Percentiles rank a stretch among this genome's conserved stretches.
Conservation (phyloP, 2,888 invertebrate species). For the Cryptocephalus primarius region DNA sequence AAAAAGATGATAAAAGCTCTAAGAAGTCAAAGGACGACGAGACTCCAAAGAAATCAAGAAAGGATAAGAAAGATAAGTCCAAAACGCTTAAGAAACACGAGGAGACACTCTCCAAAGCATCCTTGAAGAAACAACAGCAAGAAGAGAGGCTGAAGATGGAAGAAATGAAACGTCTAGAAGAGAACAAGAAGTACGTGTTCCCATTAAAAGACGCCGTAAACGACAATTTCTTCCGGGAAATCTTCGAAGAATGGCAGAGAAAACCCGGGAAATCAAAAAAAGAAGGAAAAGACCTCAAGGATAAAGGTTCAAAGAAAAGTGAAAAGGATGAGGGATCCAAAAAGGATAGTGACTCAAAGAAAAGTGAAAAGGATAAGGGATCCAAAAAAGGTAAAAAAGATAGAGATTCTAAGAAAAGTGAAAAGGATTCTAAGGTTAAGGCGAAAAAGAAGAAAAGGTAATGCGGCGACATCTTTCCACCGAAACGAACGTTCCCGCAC, state of each 20-base stretch:
- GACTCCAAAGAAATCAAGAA: constrained; percentile 7
- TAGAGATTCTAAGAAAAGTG: not conserved
- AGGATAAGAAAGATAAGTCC: not conserved
- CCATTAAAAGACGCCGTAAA: constrained; percentile 30
- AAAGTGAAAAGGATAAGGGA: not conserved
- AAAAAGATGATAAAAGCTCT: not conserved
- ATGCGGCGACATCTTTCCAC: too few species aligned
- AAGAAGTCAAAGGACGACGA: constrained; percentile 17
- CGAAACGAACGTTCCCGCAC: too few species aligned
- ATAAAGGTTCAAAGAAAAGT: constrained; percentile 2
- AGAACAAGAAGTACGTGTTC: constrained; percentile 30
- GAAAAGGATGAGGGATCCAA: constrained; percentile 1
- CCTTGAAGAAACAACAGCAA: not conserved
- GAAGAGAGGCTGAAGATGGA: constrained; percentile 23
- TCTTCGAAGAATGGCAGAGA: constrained; percentile 28
- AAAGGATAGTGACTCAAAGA: not conserved
- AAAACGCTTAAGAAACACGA: not conserved
- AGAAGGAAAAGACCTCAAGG: constrained; percentile 2
- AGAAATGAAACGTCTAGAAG: constrained; percentile 20
- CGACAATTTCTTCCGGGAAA: constrained; percentile 27
- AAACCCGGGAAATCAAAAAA: constrained; percentile 5
- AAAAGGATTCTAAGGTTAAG: too few species aligned
- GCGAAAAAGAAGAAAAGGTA: too few species aligned
- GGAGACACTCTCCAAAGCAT: too few species aligned
- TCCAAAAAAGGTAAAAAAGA: not conserved